Conservation (phyloP, 2,888 invertebrate species). For the Bursaphelenchus okinawaensis region DNA sequence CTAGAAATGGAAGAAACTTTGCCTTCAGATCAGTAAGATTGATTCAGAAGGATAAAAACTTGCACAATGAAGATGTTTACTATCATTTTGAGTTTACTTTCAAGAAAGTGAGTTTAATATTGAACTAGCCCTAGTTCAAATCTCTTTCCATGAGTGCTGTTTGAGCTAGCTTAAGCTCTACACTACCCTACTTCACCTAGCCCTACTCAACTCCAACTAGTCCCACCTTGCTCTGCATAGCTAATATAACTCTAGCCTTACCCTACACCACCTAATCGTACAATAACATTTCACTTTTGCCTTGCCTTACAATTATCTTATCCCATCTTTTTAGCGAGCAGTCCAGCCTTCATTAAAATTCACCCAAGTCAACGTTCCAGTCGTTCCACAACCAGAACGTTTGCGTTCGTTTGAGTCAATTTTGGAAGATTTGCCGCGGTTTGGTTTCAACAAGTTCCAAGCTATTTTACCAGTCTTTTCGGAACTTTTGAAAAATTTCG, state of each 20-base stretch:
- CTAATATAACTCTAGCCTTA: too few relatives aligned
- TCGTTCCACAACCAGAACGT: slow-evolving; percentile 35
- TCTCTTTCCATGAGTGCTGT: too few relatives aligned
- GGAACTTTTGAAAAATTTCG: slow-evolving; percentile 36
- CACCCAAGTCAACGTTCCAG: slow-evolving; percentile 30
- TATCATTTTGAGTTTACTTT: slow-evolving; percentile 41
- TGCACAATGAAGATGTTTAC: slow-evolving; percentile 24
- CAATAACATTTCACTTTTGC: too few relatives aligned
- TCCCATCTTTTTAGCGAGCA: slow-evolving; percentile 14
- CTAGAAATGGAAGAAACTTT: slow-evolving; percentile 45
- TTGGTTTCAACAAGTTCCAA: slow-evolving; percentile 10
- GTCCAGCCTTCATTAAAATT: slow-evolving; percentile 2
- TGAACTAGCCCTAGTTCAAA: too few relatives aligned
- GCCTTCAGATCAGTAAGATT: slow-evolving; percentile 46
- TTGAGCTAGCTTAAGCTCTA: too few relatives aligned
- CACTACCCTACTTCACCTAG: too few relatives aligned
- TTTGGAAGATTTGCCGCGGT: slow-evolving; percentile 36
- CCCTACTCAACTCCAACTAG: too few relatives aligned
- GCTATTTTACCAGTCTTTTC: background rate
- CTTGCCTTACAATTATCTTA: too few relatives aligned
- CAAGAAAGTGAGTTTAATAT: slow-evolving; percentile 34
- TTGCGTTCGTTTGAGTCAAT: slow-evolving; percentile 30
- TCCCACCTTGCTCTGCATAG: too few relatives aligned
- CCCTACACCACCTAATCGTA: too few relatives aligned
- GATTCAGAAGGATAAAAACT: slow-evolving; percentile 38